phyloP scores from a whole-genome alignment of 2,888 invertebrate species.

The Xestia c-nigrum region DNA sequence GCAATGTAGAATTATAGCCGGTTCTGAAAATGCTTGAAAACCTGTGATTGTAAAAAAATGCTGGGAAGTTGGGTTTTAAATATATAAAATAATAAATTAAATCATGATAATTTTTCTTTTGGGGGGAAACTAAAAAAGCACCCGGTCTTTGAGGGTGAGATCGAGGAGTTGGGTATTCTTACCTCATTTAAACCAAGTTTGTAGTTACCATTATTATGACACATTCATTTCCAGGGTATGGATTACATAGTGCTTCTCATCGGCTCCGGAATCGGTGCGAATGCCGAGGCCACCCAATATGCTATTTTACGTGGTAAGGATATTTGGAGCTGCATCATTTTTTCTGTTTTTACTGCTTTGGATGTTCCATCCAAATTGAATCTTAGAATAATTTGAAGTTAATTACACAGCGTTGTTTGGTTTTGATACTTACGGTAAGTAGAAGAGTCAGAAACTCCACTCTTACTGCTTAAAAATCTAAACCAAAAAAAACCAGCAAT shows the following conservation, averaged over 20 bases:
- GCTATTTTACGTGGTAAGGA: constrained; percentile 94
- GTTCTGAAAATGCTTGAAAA: too few species aligned
- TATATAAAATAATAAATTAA: too few species aligned
- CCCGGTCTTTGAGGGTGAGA: background rate
- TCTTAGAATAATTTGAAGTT: background rate
- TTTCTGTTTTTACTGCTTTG: background rate
- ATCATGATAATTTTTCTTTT: too few species aligned
- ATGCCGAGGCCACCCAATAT: constrained; percentile 96
- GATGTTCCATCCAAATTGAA: background rate
- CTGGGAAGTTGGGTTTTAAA: too few species aligned
- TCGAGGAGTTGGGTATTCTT: background rate
- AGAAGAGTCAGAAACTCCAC: background rate
- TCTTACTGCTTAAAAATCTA: too few species aligned
- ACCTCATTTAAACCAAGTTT: background rate
- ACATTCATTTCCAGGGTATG: constrained; percentile 90
- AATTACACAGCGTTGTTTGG: background rate
- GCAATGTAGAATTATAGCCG: background rate
- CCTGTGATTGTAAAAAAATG: too few species aligned
- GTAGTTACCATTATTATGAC: too few species aligned
- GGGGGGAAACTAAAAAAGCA: too few species aligned
- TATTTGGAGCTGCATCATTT: background rate
- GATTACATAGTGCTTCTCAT: constrained; percentile 94
- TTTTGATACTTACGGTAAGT: background rate
- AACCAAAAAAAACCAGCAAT: too few species aligned
- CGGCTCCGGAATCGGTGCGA: constrained; percentile 94